Conservation (phyloP, 2,797 vertebrate species). For the Falco novaeseelandiae region DNA sequence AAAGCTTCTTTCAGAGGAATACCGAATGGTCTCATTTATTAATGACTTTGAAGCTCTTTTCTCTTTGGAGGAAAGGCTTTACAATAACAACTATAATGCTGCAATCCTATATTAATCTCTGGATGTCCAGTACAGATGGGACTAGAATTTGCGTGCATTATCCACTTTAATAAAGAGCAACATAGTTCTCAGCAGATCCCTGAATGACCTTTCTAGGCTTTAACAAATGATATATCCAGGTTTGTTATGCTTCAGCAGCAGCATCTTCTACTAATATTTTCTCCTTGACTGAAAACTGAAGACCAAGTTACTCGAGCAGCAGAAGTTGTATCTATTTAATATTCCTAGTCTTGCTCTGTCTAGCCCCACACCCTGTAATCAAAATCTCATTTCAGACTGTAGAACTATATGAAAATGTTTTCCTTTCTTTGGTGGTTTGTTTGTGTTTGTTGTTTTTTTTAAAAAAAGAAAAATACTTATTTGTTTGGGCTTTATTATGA, state of each 20-base stretch:
- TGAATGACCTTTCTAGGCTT: background rate
- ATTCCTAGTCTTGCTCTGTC: background rate
- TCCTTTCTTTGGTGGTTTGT: background rate
- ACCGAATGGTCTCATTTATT: background rate
- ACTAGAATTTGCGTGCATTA: background rate
- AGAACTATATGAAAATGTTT: background rate
- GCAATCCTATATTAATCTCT: constrained; percentile 15
- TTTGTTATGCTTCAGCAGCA: background rate
- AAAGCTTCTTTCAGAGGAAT: background rate
- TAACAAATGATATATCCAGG: background rate
- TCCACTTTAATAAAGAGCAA: background rate
- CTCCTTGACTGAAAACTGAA: background rate
- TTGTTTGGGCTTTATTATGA: background rate
- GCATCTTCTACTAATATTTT: background rate
- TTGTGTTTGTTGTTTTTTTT: no score
- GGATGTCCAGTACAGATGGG: background rate
- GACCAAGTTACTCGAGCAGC: background rate
- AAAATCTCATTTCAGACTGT: background rate
- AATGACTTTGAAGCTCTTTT: background rate
- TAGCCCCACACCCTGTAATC: background rate
- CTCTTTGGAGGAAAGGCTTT: constrained; percentile 9
- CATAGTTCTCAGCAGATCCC: background rate
- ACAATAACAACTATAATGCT: background rate
- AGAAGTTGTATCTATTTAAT: background rate
- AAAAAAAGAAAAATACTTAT: background rate